Conservation (phyloP, 2,113 vertebrate species). For the Acrocephalus kingi region DNA sequence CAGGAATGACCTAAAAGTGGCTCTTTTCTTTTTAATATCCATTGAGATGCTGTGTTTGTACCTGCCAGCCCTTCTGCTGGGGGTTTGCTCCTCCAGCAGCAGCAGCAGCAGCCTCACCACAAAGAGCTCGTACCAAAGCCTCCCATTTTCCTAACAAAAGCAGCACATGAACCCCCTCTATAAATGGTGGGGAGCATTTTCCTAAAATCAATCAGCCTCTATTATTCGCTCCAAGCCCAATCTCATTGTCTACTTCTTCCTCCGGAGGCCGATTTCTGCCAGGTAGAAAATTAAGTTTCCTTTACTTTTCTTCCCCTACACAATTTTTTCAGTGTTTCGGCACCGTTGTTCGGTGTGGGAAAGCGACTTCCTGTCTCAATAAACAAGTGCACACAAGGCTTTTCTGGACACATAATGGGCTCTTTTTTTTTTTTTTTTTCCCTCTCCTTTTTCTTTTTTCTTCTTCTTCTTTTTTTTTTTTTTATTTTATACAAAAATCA, state of each 20-base stretch:
- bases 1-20: background rate
- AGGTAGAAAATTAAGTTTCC: slow-evolving; percentile 85
- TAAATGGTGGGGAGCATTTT: slow-evolving; percentile 37
- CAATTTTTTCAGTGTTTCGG: slow-evolving; percentile 77
- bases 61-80: background rate
- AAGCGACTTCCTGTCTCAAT: slow-evolving; percentile 86
- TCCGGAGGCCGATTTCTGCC: slow-evolving; percentile 74
- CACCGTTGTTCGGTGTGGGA: slow-evolving; percentile 89
- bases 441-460: too few relatives aligned
- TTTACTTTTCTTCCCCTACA: slow-evolving; percentile 69
- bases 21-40: background rate
- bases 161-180: slow-evolving; percentile 32
- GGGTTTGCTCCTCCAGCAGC: background rate
- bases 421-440: background rate
- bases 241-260: slow-evolving; percentile 72
- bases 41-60: background rate
- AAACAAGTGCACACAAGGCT: slow-evolving; percentile 78
- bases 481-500: slow-evolving; percentile 85
- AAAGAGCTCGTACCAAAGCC: slow-evolving; percentile 28
- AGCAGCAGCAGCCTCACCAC: slow-evolving; percentile 5
- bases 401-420: slow-evolving; percentile 78
- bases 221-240: slow-evolving; percentile 65
- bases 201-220: slow-evolving; percentile 74
- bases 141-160: slow-evolving; percentile 65
- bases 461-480: slow-evolving; percentile 56